These are phyloP conservation scores for Cryptocephalus moraei DNA, from an alignment of 2,888 invertebrate genomes.

Conservation along the genomic window DNA sequence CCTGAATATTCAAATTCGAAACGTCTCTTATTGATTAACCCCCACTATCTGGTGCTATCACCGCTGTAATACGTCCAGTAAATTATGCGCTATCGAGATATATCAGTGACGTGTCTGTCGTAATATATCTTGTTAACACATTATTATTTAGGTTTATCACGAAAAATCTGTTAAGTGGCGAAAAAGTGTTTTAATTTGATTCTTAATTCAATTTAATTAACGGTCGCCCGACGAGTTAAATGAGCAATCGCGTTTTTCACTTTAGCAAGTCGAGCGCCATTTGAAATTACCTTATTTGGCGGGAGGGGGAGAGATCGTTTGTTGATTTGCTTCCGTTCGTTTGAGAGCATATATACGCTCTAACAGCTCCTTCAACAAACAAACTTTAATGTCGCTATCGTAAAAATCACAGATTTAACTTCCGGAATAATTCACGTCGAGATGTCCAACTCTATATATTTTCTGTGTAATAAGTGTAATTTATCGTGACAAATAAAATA, in stretches of 20 bases:
- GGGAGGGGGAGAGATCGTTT: no score
- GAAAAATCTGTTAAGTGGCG: slow-evolving; percentile 9
- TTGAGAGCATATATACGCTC: no score
- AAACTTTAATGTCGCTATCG: no score
- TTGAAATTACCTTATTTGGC: no score
- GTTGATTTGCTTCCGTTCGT: no score
- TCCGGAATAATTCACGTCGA: no score
- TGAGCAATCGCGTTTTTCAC: not conserved
- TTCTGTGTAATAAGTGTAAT: no score
- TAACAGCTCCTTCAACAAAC: no score
- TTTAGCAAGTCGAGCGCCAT: no score
- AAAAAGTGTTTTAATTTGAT: slow-evolving; percentile 13
- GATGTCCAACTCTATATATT: no score
- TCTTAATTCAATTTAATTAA: slow-evolving; percentile 11
- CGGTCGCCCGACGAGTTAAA: not conserved
- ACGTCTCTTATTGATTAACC: not conserved
- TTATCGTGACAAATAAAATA: no score
- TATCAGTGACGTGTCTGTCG: slow-evolving; percentile 13
- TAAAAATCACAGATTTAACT: no score
- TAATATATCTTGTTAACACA: slow-evolving; percentile 14
- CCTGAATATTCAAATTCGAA: not conserved
- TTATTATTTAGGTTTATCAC: slow-evolving; percentile 13
- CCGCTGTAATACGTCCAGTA: slow-evolving; percentile 2
- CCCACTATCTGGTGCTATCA: not conserved
- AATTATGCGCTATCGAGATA: slow-evolving; percentile 12